Percentiles rank a stretch among this genome's conserved stretches.
These are phyloP conservation scores for Triplophysa rosa DNA, from an alignment of 2,113 vertebrate genomes.

Conservation along the genomic window DNA sequence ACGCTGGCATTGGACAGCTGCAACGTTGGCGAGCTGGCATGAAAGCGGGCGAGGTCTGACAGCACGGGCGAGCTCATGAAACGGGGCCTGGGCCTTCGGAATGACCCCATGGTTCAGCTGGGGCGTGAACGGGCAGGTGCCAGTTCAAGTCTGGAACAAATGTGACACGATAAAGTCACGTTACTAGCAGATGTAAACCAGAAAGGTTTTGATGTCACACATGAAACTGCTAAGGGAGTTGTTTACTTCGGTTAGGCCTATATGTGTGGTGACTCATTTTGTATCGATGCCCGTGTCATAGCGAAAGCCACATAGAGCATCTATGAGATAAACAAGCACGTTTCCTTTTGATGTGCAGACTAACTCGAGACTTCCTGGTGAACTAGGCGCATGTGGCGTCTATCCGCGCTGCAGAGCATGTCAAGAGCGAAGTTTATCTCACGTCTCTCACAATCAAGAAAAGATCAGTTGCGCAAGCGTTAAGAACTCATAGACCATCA, in stretches of 20 bases:
- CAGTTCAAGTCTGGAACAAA: slow-evolving; percentile 1
- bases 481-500: not conserved
- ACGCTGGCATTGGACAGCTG: slow-evolving; percentile 87
- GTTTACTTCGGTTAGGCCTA: slow-evolving; percentile 21
- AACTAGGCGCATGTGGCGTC: not conserved
- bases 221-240: slow-evolving; percentile 20
- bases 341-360: slow-evolving; percentile 52
- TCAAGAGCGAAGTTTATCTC: not conserved
- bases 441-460: not conserved
- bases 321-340: slow-evolving; percentile 28
- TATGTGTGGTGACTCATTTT: slow-evolving; percentile 38
- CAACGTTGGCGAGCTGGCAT: slow-evolving; percentile 67
- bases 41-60: slow-evolving; percentile 85
- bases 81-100: slow-evolving; percentile 75
- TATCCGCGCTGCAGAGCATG: too few species aligned
- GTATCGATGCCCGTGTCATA: slow-evolving; percentile 48
- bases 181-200: not conserved
- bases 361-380: slow-evolving; percentile 45
- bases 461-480: slow-evolving; percentile 6
- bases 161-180: not conserved
- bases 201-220: not conserved
- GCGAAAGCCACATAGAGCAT: slow-evolving; percentile 53
- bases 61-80: slow-evolving; percentile 97
- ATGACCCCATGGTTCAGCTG: slow-evolving; percentile 70
- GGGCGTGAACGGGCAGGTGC: not conserved